Conservation (phyloP, 2,113 vertebrate species). For the Campylomormyrus numenius region DNA sequence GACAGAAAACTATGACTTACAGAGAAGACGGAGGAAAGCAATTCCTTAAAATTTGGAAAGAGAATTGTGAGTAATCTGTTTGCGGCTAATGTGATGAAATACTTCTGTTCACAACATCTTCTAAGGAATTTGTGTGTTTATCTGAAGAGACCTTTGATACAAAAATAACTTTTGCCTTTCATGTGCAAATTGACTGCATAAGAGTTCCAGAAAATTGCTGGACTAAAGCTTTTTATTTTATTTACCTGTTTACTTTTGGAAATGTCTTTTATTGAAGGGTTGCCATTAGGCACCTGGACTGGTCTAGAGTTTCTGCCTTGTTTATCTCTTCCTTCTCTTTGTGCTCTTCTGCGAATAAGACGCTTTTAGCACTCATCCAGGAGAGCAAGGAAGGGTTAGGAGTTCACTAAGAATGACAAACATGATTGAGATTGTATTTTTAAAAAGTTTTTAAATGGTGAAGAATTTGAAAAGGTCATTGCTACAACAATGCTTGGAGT, state of each 20-base stretch:
- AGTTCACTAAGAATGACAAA: not conserved
- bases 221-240: constrained; percentile 2
- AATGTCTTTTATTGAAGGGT: constrained; percentile 5
- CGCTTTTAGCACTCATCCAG: not conserved
- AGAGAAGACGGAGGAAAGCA: not conserved
- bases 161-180: not conserved
- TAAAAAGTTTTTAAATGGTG: not conserved
- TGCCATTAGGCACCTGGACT: not conserved
- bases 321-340: not conserved
- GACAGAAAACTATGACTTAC: not conserved
- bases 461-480: not conserved
- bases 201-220: constrained; percentile 3
- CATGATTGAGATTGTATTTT: not conserved
- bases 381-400: not conserved
- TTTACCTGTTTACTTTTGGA: not conserved
- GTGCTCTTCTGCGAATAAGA: not conserved
- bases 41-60: not conserved
- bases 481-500: not conserved
- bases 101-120: not conserved
- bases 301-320: not conserved
- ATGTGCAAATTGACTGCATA: not conserved
- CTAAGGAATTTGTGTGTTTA: not conserved
- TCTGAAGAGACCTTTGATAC: not conserved
- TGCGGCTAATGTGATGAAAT: not conserved
- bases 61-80: too few relatives aligned